Percentiles rank a stretch among this genome's conserved stretches.
phyloP scores from a whole-genome alignment of 2,888 invertebrate species.

The Campoplex nolae region DNA sequence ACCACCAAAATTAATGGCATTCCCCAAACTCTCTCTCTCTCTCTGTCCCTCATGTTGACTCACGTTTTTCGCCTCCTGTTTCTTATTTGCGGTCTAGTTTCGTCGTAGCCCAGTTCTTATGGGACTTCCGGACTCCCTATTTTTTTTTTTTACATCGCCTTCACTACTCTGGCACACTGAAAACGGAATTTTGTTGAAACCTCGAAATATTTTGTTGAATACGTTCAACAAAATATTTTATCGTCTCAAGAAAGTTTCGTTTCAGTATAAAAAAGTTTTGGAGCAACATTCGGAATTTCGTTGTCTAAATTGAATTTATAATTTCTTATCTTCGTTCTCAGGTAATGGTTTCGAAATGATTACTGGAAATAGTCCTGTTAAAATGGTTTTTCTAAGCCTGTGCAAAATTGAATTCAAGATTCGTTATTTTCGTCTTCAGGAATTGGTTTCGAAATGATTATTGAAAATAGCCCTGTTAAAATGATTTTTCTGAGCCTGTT shows the following conservation, averaged over 20 bases:
- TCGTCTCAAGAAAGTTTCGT: no score
- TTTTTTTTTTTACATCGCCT: constrained; percentile 3
- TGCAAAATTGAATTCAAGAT: no score
- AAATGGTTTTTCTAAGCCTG: no score
- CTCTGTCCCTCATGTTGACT: constrained; percentile 33
- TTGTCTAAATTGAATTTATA: no score
- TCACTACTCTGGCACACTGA: background rate
- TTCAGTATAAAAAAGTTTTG: no score
- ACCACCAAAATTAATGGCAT: constrained; percentile 52
- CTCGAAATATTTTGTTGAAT: no score
- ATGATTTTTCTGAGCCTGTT: background rate
- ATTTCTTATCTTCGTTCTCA: no score
- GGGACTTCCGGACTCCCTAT: constrained; percentile 43
- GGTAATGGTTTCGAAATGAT: no score
- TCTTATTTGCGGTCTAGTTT: constrained; percentile 60
- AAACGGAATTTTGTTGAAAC: no score
- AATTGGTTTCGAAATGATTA: background rate
- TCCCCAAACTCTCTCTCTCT: constrained; percentile 13
- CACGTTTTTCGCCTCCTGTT: constrained; percentile 41
- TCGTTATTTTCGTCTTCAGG: background rate
- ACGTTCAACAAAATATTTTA: no score
- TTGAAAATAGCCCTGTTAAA: background rate
- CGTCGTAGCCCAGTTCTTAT: constrained; percentile 27
- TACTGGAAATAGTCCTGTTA: no score
- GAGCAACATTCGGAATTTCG: no score